A percentile compares a stretch with the other conserved stretches of the same genome.
Evolutionary conservation across 2,797 vertebrate species (phyloP).

Genomic region (Ctenopoma kingsleyae): DNA sequence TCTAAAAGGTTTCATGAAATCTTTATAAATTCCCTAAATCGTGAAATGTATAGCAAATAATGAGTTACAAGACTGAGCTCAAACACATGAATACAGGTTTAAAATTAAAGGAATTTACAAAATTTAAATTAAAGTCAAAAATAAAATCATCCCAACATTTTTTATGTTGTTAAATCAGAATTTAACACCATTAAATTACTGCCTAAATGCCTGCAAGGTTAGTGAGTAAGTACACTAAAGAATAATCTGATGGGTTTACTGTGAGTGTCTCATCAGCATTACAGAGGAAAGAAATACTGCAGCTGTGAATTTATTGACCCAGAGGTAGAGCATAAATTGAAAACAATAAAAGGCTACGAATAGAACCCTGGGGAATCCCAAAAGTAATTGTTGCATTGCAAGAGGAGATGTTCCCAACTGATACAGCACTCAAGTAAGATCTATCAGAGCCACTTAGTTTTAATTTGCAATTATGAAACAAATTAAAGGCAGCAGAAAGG

Average conservation of each 20-base stretch:
- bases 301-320: conserved; percentile 27
- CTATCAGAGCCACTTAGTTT: conserved; percentile 26
- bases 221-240: conserved; percentile 8
- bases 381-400: conserved; percentile 35
- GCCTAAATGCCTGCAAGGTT: neutral
- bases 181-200: neutral
- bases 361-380: conserved; percentile 50
- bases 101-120: neutral
- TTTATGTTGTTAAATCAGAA: neutral
- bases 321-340: conserved; percentile 23
- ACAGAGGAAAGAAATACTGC: conserved; percentile 32
- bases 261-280: conserved; percentile 10
- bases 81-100: neutral
- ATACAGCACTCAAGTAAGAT: conserved; percentile 5
- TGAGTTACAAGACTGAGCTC: neutral
- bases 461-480: conserved; percentile 22
- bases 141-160: neutral
- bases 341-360: conserved; percentile 46
- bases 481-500: conserved; percentile 10
- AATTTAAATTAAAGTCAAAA: neutral
- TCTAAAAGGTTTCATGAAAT: neutral
- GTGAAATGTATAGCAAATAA: neutral
- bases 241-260: conserved; percentile 3
- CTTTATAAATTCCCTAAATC: no score
- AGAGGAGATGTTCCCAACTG: conserved; percentile 8